Base-by-base conservation (phyloP, 2,113 vertebrate species). In the Corvus hawaiiensis region DNA sequence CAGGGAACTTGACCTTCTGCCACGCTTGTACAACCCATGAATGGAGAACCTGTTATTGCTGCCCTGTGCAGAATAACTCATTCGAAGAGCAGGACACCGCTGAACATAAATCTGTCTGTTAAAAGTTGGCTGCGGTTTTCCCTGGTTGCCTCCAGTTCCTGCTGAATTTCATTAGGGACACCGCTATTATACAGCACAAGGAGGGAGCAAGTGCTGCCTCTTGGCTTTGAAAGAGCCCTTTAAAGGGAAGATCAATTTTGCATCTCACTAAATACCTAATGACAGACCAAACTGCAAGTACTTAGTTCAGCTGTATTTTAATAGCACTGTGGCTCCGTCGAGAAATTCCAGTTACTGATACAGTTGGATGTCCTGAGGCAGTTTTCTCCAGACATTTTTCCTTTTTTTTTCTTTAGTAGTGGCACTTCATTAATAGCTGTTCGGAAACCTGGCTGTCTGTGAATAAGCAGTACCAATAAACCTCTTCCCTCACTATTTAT, bases 101-200 rank as follows among this genome's bases (percentile, higher is more conserved):
- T 69, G 41, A 75, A 67, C 93, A 61, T 96, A 96, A 95, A 97
- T 96, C 94, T 97, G 91, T 35, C 96, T 89, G 66, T 92, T 89
- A 81, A 84, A 91, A 94, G 94, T 87, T 90, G 87, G 73, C 91
- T 6, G 9, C 0, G 1, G 44, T 84, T 89, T 89, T 82, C 52
- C 89, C 78, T 37, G 3, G 44, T 84, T 91, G 52, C 89, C 69
- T 91, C 35, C 68, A 24, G 79, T 37, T 73, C 63, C 80, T 81
- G 35, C 89, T 89, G 93, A 90, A 92, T 97, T 94, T 87, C 91
- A 92, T 96, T 95, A 96, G 87, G 80, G 81, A 5, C 24, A 32
- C 73, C 58, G 79, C 93, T 96, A 73, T 95, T 95, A 91, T 74
- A 89, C 35, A 72, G 86, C 74, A 61, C 52, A 28, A 64, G 79